Percentiles rank a stretch among this genome's conserved stretches.
Conservation (phyloP, 2,888 invertebrate genomes). For the Thumatha senex region DNA sequence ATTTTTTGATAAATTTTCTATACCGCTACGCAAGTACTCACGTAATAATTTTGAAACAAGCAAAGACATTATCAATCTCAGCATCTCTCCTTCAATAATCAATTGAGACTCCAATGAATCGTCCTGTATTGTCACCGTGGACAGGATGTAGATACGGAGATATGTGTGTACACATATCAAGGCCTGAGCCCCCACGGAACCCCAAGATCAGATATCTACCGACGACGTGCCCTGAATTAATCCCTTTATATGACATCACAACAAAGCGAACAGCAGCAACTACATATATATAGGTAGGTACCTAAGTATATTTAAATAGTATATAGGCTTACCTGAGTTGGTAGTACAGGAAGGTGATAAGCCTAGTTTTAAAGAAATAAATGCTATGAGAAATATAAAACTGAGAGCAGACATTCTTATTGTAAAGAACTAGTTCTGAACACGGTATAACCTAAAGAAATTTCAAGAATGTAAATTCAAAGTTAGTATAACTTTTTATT, state of each 20-base stretch:
- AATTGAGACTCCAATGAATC: conserved; percentile 19
- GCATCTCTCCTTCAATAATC: conserved; percentile 6
- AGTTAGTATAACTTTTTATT: no score
- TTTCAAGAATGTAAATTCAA: no score
- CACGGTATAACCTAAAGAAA: no score
- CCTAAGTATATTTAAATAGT: neutral
- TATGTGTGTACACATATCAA: conserved; percentile 45
- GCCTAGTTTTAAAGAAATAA: neutral
- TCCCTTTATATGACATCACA: conserved; percentile 69
- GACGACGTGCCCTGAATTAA: conserved; percentile 77
- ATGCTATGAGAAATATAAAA: neutral
- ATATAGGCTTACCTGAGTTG: neutral
- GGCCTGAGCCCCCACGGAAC: conserved; percentile 57
- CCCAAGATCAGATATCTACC: conserved; percentile 74
- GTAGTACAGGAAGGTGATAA: neutral
- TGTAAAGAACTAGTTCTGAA: no score
- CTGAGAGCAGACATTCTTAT: no score
- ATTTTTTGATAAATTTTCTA: no score
- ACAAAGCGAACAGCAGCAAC: conserved; percentile 45
- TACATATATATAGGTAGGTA: conserved; percentile 5
- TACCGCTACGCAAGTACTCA: no score
- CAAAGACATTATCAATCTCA: no score
- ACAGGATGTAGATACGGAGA: conserved; percentile 31
- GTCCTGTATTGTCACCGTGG: conserved; percentile 17
- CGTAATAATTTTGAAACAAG: no score